Conservation (phyloP, 1,140 invertebrate species). For the Heliconius nattereri region DNA sequence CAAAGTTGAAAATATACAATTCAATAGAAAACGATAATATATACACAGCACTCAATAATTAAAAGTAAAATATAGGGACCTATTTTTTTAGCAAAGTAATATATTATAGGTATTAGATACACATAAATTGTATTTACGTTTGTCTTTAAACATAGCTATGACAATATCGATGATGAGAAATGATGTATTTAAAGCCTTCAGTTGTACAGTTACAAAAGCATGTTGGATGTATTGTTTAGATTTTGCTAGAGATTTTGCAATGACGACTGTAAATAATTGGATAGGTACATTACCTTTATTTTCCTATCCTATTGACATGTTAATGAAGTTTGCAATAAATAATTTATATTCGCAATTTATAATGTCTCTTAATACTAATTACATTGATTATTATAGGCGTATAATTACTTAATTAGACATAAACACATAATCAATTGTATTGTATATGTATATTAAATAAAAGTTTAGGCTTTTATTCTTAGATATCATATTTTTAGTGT, state of each 20-base stretch:
- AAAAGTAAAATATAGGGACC: too few species aligned
- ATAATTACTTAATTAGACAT: too few species aligned
- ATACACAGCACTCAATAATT: background rate
- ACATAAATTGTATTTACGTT: background rate
- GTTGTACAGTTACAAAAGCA: background rate
- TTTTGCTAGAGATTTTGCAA: background rate
- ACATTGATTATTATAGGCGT: too few species aligned
- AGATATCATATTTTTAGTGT: too few species aligned
- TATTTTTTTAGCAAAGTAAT: too few species aligned
- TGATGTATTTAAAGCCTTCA: background rate
- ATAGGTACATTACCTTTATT: too few species aligned
- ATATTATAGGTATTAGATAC: background rate
- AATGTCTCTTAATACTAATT: background rate
- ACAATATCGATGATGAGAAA: background rate
- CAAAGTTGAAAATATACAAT: conserved; percentile 10
- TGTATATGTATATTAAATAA: too few species aligned
- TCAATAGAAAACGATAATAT: background rate
- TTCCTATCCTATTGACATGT: background rate
- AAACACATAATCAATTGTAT: too few species aligned
- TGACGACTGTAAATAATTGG: background rate
- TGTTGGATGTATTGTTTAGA: background rate
- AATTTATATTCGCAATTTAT: background rate
- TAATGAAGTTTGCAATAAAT: background rate
- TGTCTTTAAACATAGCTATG: background rate
- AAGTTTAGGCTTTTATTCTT: too few species aligned